Evolutionary conservation across 1,140 invertebrate genomes (phyloP), one percentile per base, ranked within the genome.

Genomic region (Drosophila baimaii): DNA sequence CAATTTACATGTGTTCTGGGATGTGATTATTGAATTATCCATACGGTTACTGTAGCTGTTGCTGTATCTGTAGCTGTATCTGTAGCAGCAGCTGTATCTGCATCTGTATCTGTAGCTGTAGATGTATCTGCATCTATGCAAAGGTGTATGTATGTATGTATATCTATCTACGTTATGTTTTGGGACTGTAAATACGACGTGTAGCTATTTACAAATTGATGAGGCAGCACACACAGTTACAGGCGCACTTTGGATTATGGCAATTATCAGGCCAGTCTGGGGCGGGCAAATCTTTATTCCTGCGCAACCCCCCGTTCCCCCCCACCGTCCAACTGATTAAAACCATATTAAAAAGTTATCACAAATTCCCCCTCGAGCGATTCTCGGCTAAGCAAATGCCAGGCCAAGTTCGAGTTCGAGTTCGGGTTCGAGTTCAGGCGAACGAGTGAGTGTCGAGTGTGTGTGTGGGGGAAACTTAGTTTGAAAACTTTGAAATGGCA

Each of bases 341-440:
- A 86, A 86, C 70, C 83, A 77, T 79, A 86, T 86, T 86, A 86
- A 88, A 88, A 86, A 86, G 82, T 86, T 86, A 86, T 71, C 75
- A 63, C 58, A 59, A 77, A 49, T 68, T 76, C 62, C 56, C 47
- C 33, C 55, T 58, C 47, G 47, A 55, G 72, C 71, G 17, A 55
- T 73, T 63, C 51, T 37, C 27, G 70, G 71, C 71, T 74, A 73
- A 72, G 71, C 71, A 73, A 74, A 73, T 74, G 71, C 70, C 69
- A 49, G 54, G 17, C 29, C 21, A 37, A 72, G 71, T 44, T 51
- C 33, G 39, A n/a, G 62, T 56, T 52, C 12, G 29, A 31, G 49
- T 52, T 52, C 49, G 49, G 12, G 49, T 31, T 31, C n/a, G 49
- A 33, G 64, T 39, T 43, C n/a, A 17, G 39, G 27, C 21, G 49